Conservation (phyloP, 2,113 vertebrate species). For the Pseudorectes ferrugineus region DNA sequence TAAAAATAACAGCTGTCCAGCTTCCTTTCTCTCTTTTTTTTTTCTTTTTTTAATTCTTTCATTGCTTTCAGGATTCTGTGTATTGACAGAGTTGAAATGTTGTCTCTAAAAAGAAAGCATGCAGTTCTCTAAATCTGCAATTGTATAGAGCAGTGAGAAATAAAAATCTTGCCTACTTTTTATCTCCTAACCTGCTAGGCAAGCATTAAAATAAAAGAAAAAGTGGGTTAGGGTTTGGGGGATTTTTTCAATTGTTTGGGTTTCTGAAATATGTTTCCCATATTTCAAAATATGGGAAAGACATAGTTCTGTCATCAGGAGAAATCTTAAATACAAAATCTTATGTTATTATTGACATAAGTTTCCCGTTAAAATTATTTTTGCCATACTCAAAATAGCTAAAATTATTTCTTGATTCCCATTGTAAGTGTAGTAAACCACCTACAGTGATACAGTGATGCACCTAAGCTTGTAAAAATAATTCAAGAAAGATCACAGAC, state of each 20-base stretch:
- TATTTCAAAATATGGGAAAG: neutral
- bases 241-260: neutral
- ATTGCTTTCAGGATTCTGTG: neutral
- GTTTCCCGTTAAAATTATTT: neutral
- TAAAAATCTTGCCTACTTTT: neutral
- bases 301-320: neutral
- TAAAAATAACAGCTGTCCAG: constrained; percentile 44
- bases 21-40: neutral
- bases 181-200: neutral
- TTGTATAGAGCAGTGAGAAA: neutral
- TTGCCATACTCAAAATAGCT: neutral
- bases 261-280: neutral
- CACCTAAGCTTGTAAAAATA: neutral
- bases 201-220: neutral
- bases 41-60: neutral
- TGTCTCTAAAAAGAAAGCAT: neutral
- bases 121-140: neutral
- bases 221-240: rapidly evolving
- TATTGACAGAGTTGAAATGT: neutral
- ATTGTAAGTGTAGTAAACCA: neutral
- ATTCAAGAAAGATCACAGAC: neutral
- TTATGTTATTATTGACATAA: neutral
- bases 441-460: neutral
- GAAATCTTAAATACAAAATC: neutral
- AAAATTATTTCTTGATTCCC: neutral